A percentile compares a stretch with the other conserved stretches of the same genome.
phyloP scores from a whole-genome alignment of 2,888 invertebrate species.

The Drosophila eohydei region DNA sequence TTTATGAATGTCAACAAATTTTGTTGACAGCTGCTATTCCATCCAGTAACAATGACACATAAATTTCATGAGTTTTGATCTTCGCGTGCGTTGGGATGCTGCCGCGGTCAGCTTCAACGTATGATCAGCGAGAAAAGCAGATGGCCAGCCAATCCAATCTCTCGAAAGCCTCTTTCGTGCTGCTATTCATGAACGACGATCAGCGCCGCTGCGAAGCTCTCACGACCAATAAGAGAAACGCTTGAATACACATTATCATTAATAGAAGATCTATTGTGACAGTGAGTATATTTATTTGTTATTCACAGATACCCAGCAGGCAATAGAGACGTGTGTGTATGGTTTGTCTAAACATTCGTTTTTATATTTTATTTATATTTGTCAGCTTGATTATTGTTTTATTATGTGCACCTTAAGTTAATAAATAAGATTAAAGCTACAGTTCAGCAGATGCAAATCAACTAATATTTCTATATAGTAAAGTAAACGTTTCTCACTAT shows the following conservation, averaged over 20 bases:
- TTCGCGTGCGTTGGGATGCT: not conserved
- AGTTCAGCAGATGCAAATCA: no score
- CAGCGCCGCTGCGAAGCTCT: not conserved
- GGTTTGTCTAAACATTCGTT: not conserved
- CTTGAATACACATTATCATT: no score
- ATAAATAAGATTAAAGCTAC: not conserved
- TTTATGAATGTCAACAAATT: not conserved
- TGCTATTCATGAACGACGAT: no score
- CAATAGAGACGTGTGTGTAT: not conserved
- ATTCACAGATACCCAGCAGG: not conserved
- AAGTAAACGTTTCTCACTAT: slow-evolving; percentile 3
- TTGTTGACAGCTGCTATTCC: not conserved
- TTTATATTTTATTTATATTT: not conserved
- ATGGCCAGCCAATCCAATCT: not conserved
- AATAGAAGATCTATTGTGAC: not conserved
- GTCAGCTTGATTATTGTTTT: not conserved
- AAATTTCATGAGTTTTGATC: not conserved
- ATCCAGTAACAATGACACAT: slow-evolving; percentile 1
- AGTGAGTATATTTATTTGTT: not conserved
- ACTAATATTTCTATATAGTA: not conserved
- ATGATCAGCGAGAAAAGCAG: not conserved
- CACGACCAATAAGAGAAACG: not conserved
- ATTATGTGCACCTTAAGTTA: not conserved
- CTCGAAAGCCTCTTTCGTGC: not conserved
- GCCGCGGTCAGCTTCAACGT: not conserved